Percentiles rank a stretch among this genome's conserved stretches.
Evolutionary conservation across 2,888 invertebrate genomes (phyloP).

Genomic region (Meloe dianella): DNA sequence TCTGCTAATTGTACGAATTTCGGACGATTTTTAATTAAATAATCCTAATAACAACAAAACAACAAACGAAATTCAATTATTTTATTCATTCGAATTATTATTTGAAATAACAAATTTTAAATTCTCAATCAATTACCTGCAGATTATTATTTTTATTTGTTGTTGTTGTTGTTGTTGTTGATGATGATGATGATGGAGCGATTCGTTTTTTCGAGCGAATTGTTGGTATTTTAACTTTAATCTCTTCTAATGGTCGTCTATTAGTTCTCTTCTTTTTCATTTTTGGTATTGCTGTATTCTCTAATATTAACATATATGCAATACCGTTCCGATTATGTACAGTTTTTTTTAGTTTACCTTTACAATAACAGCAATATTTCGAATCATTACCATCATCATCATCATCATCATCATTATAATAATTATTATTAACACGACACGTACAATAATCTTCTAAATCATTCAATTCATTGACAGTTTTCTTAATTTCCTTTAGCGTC

Average conservation of each 20-base stretch:
- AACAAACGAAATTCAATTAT: constrained; percentile 44
- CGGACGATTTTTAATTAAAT: constrained; percentile 73
- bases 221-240: constrained; percentile 45
- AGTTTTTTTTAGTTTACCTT: constrained; percentile 44
- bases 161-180: too few species aligned
- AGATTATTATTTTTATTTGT: constrained; percentile 1
- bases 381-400: constrained; percentile 21
- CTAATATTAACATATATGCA: constrained; percentile 60
- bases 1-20: constrained; percentile 70
- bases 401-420: background rate
- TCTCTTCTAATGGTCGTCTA: constrained; percentile 42
- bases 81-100: constrained; percentile 31
- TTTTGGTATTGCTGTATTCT: constrained; percentile 34
- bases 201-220: background rate
- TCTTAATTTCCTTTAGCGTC: constrained; percentile 36
- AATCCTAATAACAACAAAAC: constrained; percentile 65
- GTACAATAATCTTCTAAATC: constrained; percentile 40
- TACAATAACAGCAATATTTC: constrained; percentile 42
- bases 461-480: constrained; percentile 38
- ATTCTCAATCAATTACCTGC: constrained; percentile 16
- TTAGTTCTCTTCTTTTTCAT: constrained; percentile 29
- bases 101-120: background rate
- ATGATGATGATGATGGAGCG: too few species aligned
- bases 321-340: constrained; percentile 53
- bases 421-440: too few species aligned